Base-by-base conservation (phyloP, 2,113 vertebrate species). In the Dicaeum eximium region DNA sequence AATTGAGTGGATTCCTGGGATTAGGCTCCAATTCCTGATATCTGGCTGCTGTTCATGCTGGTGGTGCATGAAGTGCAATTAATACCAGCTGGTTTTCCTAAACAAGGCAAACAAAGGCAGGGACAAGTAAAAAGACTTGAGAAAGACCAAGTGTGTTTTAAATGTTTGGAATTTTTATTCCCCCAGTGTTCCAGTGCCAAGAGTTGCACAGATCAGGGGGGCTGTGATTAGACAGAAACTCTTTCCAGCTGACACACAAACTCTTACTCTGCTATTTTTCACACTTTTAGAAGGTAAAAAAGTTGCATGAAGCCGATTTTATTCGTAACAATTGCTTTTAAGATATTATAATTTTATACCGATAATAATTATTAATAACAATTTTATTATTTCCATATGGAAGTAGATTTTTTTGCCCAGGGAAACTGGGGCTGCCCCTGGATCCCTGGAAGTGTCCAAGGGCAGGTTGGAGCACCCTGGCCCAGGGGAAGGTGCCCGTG, bases 71-170 rank as follows among this genome's bases (percentile, higher is more conserved):
- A 93, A 96, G 94, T 62, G 61, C 96, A 94, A 84, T 97, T 97
- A 95, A 90, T 94, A 75, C 96, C 97, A 97, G 96, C 96, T 98
- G 96, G 87, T 96, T 97, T 96, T 88, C 95, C 96, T 92, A 96
- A 97, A 95, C 92, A 92, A 97, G 96, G 92, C 96, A 96, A 80
- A 95, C 95, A 94, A 91, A 96, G 96, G 96, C 96, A 94, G 91
- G 75, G 96, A 95, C 93, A 87, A 86, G 19, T 88, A 86, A 95
- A 95, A 97, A 93, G 96, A 78, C 60, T 92, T 88, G 80, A 84
- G 90, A 93, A 84, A 91, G 88, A 96, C 93, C 94, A 95, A 95
- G 70, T 22, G 1, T 79, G 75, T 91, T 94, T 96, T 62, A 83
- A 86, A 93, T 95, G 89, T 95, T 92, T 81, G 54, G 64, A 35